Percentiles rank a stretch among this genome's conserved stretches.
These are phyloP conservation scores for Circaetus gallicus DNA, from an alignment of 2,113 vertebrate species.

Conservation along the genomic window DNA sequence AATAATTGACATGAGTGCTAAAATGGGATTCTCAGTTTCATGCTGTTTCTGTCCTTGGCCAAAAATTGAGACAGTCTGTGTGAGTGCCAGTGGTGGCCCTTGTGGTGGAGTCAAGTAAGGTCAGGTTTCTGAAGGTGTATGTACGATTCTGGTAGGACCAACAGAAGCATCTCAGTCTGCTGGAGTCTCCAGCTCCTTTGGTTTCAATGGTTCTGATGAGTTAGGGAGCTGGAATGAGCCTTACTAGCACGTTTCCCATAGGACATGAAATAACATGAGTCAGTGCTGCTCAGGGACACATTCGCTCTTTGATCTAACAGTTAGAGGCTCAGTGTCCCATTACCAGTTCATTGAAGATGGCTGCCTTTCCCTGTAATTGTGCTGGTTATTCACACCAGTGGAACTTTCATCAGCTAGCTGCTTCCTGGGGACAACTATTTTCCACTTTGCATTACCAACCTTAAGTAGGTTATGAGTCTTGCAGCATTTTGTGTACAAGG, in stretches of 20 bases:
- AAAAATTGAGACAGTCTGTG: neutral
- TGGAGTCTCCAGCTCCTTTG: neutral
- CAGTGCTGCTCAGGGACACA: neutral
- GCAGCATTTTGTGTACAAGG: neutral
- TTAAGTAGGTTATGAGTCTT: neutral
- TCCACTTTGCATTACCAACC: neutral
- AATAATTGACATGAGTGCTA: constrained; percentile 34
- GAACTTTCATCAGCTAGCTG: neutral
- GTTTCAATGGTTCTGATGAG: neutral
- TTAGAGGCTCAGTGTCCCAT: neutral
- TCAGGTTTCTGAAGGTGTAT: neutral
- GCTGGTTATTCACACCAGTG: constrained; percentile 15
- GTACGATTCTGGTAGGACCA: neutral
- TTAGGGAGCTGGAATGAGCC: constrained; percentile 3
- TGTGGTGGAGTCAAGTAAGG: neutral
- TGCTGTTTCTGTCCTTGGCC: neutral
- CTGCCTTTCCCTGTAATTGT: constrained; percentile 33
- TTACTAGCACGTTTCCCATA: neutral
- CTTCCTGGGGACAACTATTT: constrained; percentile 17
- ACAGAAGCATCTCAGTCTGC: neutral
- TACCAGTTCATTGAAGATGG: neutral
- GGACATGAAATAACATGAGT: neutral
- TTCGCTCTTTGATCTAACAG: constrained; percentile 42
- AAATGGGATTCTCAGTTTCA: neutral
- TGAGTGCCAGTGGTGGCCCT: neutral